Percentiles rank a stretch among this genome's conserved stretches.
These are phyloP conservation scores for Otolemur garnettii DNA, from an alignment of 2,113 vertebrate species.

Conservation along the genomic window DNA sequence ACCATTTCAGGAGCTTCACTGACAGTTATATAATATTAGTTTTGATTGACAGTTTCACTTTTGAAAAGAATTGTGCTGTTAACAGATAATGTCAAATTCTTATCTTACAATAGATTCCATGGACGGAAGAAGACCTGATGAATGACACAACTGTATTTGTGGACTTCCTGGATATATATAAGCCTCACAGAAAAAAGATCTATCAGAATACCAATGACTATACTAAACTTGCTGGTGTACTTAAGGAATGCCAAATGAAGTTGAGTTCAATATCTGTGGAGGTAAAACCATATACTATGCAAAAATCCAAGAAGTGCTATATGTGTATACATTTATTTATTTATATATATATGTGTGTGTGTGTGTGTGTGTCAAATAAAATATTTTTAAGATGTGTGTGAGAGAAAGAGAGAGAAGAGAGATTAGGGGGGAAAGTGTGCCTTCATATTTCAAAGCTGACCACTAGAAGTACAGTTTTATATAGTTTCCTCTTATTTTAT, in stretches of 20 bases:
- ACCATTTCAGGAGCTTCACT: neutral
- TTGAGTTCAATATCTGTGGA: constrained; percentile 40
- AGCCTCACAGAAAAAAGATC: constrained; percentile 65
- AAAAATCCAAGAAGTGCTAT: neutral
- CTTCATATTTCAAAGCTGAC: neutral
- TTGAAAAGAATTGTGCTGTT: neutral
- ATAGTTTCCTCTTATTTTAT: neutral
- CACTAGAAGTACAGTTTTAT: neutral
- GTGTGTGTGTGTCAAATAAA: neutral
- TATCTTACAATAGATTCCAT: constrained; percentile 77
- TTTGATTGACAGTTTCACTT: neutral
- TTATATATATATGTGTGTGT: neutral
- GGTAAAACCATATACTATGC: constrained; percentile 61
- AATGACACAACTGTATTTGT: constrained; percentile 81
- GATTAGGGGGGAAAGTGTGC: neutral
- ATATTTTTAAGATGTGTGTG: neutral
- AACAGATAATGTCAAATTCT: neutral
- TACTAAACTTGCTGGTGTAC: constrained; percentile 74
- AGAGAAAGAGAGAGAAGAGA: neutral
- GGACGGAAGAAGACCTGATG: constrained; percentile 80
- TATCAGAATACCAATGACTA: constrained; percentile 81
- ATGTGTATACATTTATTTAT: neutral
- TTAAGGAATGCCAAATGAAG: constrained; percentile 80
- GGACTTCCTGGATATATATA: constrained; percentile 85
- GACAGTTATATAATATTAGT: neutral